These are phyloP conservation scores for Polyodon spathula DNA, from an alignment of 2,113 vertebrate species.

Conservation along the genomic window DNA sequence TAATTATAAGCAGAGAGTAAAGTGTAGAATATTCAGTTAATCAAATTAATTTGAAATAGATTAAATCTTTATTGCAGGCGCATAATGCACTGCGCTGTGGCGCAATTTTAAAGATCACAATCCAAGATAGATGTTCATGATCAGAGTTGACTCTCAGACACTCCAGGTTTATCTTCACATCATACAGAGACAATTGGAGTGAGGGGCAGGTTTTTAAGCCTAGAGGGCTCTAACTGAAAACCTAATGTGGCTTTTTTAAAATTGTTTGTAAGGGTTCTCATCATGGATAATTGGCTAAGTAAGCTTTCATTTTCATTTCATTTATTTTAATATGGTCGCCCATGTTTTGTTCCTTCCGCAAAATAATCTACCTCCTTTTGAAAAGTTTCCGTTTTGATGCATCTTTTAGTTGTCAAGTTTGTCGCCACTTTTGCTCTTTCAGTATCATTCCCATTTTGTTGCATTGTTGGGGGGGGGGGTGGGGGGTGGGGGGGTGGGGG, in stretches of 20 bases:
- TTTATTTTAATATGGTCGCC: no score
- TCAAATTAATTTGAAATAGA: no score
- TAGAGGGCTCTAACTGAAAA: not conserved
- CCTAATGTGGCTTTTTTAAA: slow-evolving; percentile 10
- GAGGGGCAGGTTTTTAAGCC: not conserved
- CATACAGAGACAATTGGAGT: no score
- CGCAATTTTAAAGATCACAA: no score
- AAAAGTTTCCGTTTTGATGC: slow-evolving; percentile 27
- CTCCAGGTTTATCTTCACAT: no score
- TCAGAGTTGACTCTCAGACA: no score
- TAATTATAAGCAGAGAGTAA: no score
- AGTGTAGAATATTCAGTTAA: no score
- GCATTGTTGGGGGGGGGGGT: slow-evolving; percentile 42
- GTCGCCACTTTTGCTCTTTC: slow-evolving; percentile 63
- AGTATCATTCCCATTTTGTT: slow-evolving; percentile 73
- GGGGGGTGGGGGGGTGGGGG: slow-evolving; percentile 3
- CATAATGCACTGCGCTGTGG: no score
- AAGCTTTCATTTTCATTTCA: slow-evolving; percentile 3
- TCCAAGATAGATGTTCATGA: no score
- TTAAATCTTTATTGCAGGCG: no score
- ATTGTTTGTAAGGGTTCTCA: not conserved
- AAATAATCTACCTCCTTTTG: slow-evolving; percentile 76
- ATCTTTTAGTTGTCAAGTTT: slow-evolving; percentile 59
- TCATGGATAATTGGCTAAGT: slow-evolving; percentile 8
- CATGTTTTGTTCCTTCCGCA: slow-evolving; percentile 52